Evolutionary conservation across 2,888 invertebrate genomes (phyloP), one percentile per base, ranked within the genome.

Genomic region (Coenonympha glycerion): DNA sequence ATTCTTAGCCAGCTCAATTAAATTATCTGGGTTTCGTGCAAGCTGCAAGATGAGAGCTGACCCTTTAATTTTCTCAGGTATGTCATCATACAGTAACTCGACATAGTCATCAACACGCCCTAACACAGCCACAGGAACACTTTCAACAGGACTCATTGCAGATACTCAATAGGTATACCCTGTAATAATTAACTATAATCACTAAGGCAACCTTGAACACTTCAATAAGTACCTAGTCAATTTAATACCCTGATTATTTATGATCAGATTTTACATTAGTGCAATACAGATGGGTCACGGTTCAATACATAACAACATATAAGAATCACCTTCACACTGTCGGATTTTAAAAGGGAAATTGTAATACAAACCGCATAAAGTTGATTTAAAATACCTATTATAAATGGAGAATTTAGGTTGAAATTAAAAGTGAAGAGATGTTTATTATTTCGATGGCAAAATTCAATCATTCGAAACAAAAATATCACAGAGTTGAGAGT

Each of bases 51-150:
- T 95, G 57, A 96, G 88, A 19, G 94, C 93, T 4, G 98, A 96
- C 19, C 98, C 99, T 76, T 92, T 92, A 39, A 97, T 93, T 88
- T 98, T 97, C 69, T 97, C 97, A 22, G 92, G 89, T 71, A 95
- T 91, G 61, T 98, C 98, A 82, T 99, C 99, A 80, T 99, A 99
- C 15, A 99, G 88, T 57, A 98, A 84, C 79, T 99, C 99, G 47
- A 99, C 94, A 82, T 99, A 99, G 65, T 93, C 94, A 73, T 98
- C 96, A 57, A 98, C 90, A 73, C 92, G 92, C 71, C 94, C 93
- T 59, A 98, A 92, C 57, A 94, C 88, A 36, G 90, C 90, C 31
- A 83, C 70, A 44, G 82, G 79, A 4, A 78, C 71, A 76, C 90
- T 90, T 73, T 93, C 92, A 16, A 88, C 82, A 52, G 88, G 81